Base-by-base conservation (phyloP, 1,140 invertebrate genomes). In the Solen grandis region DNA sequence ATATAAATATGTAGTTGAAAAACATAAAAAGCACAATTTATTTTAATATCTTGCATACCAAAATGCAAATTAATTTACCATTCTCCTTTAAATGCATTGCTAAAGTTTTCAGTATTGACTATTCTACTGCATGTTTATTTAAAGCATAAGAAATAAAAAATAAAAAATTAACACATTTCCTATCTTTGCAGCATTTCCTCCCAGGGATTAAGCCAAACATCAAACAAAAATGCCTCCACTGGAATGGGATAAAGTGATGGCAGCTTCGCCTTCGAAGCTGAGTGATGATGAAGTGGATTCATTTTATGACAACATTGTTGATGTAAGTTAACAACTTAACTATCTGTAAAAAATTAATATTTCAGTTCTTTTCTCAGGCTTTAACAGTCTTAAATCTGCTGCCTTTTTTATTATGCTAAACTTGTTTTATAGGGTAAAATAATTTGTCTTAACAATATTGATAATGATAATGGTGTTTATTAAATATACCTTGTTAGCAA, bases 171-270 rank as follows among this genome's bases (percentile, higher is more conserved):
- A n/a, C n/a, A n/a, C n/a, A n/a, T n/a, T n/a, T n/a, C n/a, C n/a
- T n/a, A n/a, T n/a, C n/a, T n/a, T n/a, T n/a, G n/a, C n/a, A n/a
- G n/a, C n/a, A n/a, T n/a, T n/a, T n/a, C n/a, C n/a, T n/a, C n/a
- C n/a, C n/a, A n/a, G n/a, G n/a, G n/a, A n/a, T n/a, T n/a, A n/a
- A n/a, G n/a, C n/a, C n/a, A n/a, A n/a, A n/a, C n/a, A n/a, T n/a
- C n/a, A n/a, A n/a, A n/a, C 19, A 72, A 85, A 4, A 22, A 91
- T 91, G 90, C 82, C 90, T 14, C 89, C 90, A 41, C 60, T 91
- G 10, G 88, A 89, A 41, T 91, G 90, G 90, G 84, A 88, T 63
- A 83, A 82, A 36, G 60, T 91, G n/a, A 88, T 89, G 88, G 83
- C 83, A n/a, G 81, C 86, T 13, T 78, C 84, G 74, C 75, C 84